Evolutionary conservation across 2,797 vertebrate genomes (phyloP).

Genomic region (Trichosurus vulpecula): DNA sequence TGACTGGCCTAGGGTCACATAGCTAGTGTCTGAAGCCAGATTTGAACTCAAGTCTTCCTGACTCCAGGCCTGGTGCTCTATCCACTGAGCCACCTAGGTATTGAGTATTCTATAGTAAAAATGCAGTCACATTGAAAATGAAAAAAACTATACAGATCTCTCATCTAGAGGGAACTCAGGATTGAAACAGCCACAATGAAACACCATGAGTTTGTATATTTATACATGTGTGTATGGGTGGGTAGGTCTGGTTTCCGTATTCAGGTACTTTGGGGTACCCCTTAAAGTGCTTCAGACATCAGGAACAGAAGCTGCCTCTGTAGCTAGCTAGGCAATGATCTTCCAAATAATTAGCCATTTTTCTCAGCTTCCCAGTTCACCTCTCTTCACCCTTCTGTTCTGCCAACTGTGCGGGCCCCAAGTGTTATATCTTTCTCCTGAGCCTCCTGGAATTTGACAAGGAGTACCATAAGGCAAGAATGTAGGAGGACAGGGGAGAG

Average conservation of each 20-base stretch:
- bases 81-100: not conserved
- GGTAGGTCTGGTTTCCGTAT: not conserved
- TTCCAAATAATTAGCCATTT: not conserved
- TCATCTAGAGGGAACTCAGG: not conserved
- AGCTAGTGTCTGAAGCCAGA: not conserved
- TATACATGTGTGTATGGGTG: not conserved
- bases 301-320: not conserved
- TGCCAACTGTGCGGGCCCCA: not conserved
- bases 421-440: not conserved
- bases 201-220: not conserved
- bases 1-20: not conserved
- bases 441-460: not conserved
- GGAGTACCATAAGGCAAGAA: slow-evolving; percentile 13
- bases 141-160: not conserved
- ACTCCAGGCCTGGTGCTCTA: not conserved
- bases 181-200: not conserved
- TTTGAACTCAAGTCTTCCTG: not conserved
- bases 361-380: not conserved
- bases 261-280: not conserved
- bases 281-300: not conserved
- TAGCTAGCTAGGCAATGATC: not conserved
- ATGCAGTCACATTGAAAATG: slow-evolving; percentile 17
- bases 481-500: not conserved
- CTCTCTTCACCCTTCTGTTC: slow-evolving; percentile 1
- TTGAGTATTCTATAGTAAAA: not conserved